A percentile compares a stretch with the other conserved stretches of the same genome.
phyloP scores from a whole-genome alignment of 2,113 vertebrate genomes.

The Eurypyga helias region DNA sequence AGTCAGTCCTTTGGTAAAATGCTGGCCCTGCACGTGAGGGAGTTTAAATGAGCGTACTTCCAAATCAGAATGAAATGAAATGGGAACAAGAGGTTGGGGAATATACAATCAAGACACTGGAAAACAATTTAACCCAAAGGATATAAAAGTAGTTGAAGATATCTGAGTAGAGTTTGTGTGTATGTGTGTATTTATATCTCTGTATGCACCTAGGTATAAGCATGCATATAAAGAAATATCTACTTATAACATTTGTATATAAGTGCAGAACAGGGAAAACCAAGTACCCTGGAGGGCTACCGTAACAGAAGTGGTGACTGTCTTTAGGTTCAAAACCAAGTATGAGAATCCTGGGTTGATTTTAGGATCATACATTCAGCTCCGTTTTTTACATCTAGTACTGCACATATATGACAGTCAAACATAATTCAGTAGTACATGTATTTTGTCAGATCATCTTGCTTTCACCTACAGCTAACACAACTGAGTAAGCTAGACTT shows the following conservation, averaged over 20 bases:
- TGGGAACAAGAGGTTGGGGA: background rate
- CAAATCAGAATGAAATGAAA: background rate
- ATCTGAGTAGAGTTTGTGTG: background rate
- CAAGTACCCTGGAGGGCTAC: background rate
- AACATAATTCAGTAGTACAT: background rate
- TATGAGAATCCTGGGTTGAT: background rate
- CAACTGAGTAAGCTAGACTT: background rate
- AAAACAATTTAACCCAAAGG: background rate
- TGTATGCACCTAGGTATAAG: background rate
- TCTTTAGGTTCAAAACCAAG: background rate
- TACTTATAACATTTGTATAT: background rate
- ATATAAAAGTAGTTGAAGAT: background rate
- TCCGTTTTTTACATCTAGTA: background rate
- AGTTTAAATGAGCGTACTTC: background rate
- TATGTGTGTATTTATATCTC: background rate
- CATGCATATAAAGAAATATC: background rate
- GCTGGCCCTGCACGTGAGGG: no score
- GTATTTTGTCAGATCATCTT: background rate
- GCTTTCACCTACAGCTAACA: background rate
- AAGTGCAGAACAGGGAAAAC: background rate
- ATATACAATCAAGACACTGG: background rate
- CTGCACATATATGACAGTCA: background rate
- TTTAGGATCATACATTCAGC: background rate
- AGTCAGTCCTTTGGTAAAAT: background rate
- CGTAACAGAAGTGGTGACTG: background rate